Percentiles rank a stretch among this genome's conserved stretches.
These are phyloP conservation scores for Nothobranchius furzeri DNA, from an alignment of 2,113 vertebrate species.

Conservation along the genomic window DNA sequence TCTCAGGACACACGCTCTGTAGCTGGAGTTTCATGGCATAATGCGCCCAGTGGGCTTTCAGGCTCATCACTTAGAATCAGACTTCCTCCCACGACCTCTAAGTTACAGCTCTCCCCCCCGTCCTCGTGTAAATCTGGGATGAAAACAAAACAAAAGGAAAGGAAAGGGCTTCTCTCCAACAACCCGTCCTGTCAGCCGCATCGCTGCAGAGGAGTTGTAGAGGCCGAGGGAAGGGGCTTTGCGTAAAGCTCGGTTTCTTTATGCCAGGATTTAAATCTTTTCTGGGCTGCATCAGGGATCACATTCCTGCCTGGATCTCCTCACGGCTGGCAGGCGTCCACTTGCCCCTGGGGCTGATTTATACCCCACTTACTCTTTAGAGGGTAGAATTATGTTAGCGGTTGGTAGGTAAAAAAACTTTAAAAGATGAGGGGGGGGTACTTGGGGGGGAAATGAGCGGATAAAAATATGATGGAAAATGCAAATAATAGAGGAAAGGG, in stretches of 20 bases:
- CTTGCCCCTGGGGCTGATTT: constrained; percentile 69
- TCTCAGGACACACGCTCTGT: constrained; percentile 8
- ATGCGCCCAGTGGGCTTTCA: constrained; percentile 18
- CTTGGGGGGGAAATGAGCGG: background rate
- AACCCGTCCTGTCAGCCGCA: constrained; percentile 18
- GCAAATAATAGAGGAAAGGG: constrained; percentile 11
- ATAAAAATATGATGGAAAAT: constrained; percentile 4
- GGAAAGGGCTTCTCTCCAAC: constrained; percentile 19
- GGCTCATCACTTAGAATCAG: constrained; percentile 36
- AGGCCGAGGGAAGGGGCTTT: background rate
- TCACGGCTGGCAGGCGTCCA: constrained; percentile 69
- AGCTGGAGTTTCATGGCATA: constrained; percentile 8
- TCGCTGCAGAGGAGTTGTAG: constrained; percentile 13
- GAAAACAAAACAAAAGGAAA: constrained; percentile 23
- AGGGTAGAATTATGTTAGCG: constrained; percentile 25
- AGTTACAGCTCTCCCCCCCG: constrained; percentile 12
- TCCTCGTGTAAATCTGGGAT: constrained; percentile 17
- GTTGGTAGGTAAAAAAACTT: background rate
- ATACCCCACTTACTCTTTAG: constrained; percentile 37
- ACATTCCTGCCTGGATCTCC: constrained; percentile 59
- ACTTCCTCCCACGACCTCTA: constrained; percentile 25
- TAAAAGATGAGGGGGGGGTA: background rate
- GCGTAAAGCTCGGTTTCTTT: constrained; percentile 14
- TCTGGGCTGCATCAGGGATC: constrained; percentile 39
- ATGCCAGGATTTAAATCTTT: constrained; percentile 40